Evolutionary conservation across 2,113 vertebrate genomes (phyloP).

Genomic region (Pseudorasbora parva): DNA sequence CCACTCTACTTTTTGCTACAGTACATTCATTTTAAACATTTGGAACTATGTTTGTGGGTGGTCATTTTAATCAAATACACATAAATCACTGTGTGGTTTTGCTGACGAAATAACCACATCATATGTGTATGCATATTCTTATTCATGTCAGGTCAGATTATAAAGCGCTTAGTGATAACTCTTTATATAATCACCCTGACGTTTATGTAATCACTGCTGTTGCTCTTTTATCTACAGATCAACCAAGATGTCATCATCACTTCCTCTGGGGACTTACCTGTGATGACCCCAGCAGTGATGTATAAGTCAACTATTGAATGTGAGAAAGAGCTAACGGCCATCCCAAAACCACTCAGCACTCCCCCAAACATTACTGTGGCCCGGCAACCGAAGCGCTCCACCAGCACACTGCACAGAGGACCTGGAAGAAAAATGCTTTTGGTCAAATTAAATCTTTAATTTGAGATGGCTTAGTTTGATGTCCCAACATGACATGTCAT

Average conservation of each 20-base stretch:
- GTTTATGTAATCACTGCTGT: background rate
- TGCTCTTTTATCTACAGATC: background rate
- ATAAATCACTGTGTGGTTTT: too few species aligned
- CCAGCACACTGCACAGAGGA: conserved; percentile 89
- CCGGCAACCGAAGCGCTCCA: conserved; percentile 86
- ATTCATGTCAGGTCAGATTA: background rate
- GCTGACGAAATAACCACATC: background rate
- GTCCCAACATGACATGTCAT: background rate
- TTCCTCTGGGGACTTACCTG: conserved; percentile 69
- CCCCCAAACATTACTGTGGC: conserved; percentile 86
- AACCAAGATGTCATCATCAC: background rate
- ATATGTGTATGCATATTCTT: background rate
- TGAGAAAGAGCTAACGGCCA: conserved; percentile 88
- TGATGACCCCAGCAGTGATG: conserved; percentile 85
- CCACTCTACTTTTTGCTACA: background rate
- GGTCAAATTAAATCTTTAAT: conserved; percentile 27
- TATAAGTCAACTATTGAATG: conserved; percentile 84
- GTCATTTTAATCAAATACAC: background rate
- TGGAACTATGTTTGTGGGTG: background rate
- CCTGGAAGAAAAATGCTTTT: conserved; percentile 75
- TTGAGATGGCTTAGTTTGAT: background rate
- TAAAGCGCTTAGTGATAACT: background rate
- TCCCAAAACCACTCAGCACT: conserved; percentile 86
- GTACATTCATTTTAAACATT: background rate
- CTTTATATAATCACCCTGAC: background rate